phyloP scores from a whole-genome alignment of 1,140 invertebrate species.

The Polyergus mexicanus region DNA sequence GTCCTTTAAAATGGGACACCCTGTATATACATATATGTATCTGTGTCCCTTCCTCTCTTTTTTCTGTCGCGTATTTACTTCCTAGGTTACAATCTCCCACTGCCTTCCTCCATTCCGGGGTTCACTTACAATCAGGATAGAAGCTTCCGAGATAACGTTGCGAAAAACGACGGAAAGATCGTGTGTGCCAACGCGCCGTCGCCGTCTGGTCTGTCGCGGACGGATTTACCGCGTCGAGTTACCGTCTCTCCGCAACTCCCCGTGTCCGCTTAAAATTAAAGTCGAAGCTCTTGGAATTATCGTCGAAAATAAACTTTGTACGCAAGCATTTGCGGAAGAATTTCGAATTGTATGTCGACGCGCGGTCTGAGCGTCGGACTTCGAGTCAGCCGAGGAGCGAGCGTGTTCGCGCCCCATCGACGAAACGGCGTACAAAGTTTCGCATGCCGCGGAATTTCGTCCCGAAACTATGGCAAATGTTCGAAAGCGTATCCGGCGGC shows the following conservation, averaged over 20 bases:
- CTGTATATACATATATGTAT: too few relatives aligned
- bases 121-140: slow-evolving; percentile 61
- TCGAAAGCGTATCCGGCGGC: slow-evolving; percentile 46
- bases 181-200: slow-evolving; percentile 60
- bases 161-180: slow-evolving; percentile 54
- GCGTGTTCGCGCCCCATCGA: background rate
- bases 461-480: slow-evolving; percentile 55
- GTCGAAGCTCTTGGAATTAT: slow-evolving; percentile 25
- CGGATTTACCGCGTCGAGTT: slow-evolving; percentile 47
- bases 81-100: background rate
- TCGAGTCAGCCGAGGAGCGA: background rate
- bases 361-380: background rate
- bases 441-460: slow-evolving; percentile 43
- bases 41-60: background rate
- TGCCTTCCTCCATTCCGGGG: background rate
- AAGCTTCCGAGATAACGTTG: slow-evolving; percentile 46
- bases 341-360: slow-evolving; percentile 27
- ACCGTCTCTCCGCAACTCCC: slow-evolving; percentile 6
- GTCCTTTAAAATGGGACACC: too few relatives aligned
- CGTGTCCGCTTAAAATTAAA: slow-evolving; percentile 48
- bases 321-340: slow-evolving; percentile 29
- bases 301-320: slow-evolving; percentile 15
- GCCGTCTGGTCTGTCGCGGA: slow-evolving; percentile 59
- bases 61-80: slow-evolving; percentile 10
- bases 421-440: slow-evolving; percentile 20